Percentiles rank a stretch among this genome's conserved stretches.
Conservation (phyloP, 53 echinoderm and acorn worm genomes). For the Astropecten irregularis region DNA sequence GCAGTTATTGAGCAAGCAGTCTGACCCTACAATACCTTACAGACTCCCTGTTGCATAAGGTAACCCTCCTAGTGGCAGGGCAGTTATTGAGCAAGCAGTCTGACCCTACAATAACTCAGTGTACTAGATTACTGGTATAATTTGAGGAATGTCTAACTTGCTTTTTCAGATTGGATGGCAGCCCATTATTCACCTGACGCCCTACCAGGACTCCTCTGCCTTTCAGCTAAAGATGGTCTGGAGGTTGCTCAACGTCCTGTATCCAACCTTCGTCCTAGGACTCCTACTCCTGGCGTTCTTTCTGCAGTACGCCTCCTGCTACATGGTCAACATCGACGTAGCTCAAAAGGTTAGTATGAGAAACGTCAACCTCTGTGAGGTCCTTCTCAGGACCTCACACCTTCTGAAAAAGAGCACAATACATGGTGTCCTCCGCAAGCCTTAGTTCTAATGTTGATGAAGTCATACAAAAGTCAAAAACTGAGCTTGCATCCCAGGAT, state of each 20-base stretch:
- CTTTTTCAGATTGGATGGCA: slow-evolving; percentile 46
- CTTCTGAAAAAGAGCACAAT: neutral
- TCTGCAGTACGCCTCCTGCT: slow-evolving; percentile 47
- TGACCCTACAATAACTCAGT: neutral
- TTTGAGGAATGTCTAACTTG: neutral
- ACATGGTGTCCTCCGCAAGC: neutral
- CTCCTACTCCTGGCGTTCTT: slow-evolving; percentile 21
- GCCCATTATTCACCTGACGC: slow-evolving; percentile 12
- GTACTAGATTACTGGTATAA: neutral
- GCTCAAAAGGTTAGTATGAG: slow-evolving; percentile 33
- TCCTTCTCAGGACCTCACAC: too few relatives aligned
- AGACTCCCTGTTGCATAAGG: too few relatives aligned
- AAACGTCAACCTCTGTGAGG: neutral
- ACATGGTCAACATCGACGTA: slow-evolving; percentile 23
- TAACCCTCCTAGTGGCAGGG: too few relatives aligned
- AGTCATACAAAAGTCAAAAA: too few relatives aligned
- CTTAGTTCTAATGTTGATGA: too few relatives aligned
- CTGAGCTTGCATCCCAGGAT: too few relatives aligned
- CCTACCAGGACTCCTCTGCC: slow-evolving; percentile 12
- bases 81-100: too few relatives aligned
- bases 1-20: too few relatives aligned
- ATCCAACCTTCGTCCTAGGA: slow-evolving; percentile 17
- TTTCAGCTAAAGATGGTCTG: neutral
- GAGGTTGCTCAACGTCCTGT: slow-evolving; percentile 1
- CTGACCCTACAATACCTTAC: too few relatives aligned